Base-by-base conservation (phyloP, 2,113 vertebrate species). In the Corythornis cristatus region DNA sequence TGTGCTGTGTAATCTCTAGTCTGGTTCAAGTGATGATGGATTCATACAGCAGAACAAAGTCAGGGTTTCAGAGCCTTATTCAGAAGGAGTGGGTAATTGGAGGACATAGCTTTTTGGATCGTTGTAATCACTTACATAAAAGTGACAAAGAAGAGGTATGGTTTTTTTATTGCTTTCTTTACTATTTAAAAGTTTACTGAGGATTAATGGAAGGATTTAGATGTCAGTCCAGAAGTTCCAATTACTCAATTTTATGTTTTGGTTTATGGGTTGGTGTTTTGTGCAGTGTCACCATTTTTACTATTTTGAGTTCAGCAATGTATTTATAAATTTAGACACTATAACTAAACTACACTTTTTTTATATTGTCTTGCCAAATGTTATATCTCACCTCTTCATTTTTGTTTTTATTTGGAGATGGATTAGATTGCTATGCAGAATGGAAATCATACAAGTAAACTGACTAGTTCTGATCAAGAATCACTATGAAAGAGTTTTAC, bases 21-120 rank as follows among this genome's bases (percentile, higher is more conserved):
- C 97, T 99, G 92, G 98, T 98, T 86, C 98, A 99, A 97, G 97
- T 99, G 81, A 99, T 99, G 98, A 98, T 98, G 97, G 98, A 99
- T 92, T 97, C 98, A 7, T 92, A 98, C 94, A 98, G 96, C 94
- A 97, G 98, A 88, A 99, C 98, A 37, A 97, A 97, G 65, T 68
- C 80, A 23, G 98, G 98, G 19, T 99, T 99, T 97, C 98, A 99
- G 96, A 98, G 98, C 92, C 98, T 99, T 46, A 86, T 99, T 91
- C 98, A 99, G 87, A 99, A 99, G 92, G 98, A 99, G 70, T 99
- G 98, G 98, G 91, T 98, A 74, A 94, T 97, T 84, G 98, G 98
- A 12, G 98, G 98, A 53, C 98, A 99, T 61, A 75, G 96, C 33
- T 99, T 99, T 94, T 93, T 98, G 89, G 98, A 99, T 92, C 98